These are phyloP conservation scores for Triplophysa bombifrons DNA, from an alignment of 2,797 vertebrate species.

Conservation along the genomic window DNA sequence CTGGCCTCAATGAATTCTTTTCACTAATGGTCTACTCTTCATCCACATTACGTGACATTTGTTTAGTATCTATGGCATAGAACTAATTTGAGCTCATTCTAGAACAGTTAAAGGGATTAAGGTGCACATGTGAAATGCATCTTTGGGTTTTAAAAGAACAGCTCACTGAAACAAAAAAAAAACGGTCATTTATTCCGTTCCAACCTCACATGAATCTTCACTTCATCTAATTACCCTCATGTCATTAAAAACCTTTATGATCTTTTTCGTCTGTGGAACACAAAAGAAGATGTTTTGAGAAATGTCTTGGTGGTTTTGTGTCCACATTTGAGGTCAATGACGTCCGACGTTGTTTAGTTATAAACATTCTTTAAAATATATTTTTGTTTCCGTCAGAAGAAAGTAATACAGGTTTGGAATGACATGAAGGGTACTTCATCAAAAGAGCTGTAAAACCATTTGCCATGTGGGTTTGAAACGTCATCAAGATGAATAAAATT, in stretches of 20 bases:
- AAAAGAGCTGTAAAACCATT: neutral
- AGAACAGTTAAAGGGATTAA: constrained; percentile 32
- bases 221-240: too few species aligned
- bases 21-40: constrained; percentile 5
- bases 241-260: too few species aligned
- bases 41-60: neutral
- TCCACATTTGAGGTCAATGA: neutral
- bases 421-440: too few species aligned
- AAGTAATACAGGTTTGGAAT: too few species aligned
- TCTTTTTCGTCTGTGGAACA: too few species aligned
- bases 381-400: too few species aligned
- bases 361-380: too few species aligned
- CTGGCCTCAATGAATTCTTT: constrained; percentile 1
- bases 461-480: neutral
- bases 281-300: too few species aligned
- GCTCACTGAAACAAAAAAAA: neutral
- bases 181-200: neutral
- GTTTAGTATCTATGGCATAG: constrained; percentile 54
- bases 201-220: neutral
- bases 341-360: too few species aligned
- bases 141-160: constrained; percentile 19
- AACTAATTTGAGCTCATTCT: constrained; percentile 23
- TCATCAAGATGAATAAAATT: neutral
- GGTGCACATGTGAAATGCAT: constrained; percentile 12
- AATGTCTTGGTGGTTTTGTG: too few species aligned